phyloP scores from a whole-genome alignment of 2,113 vertebrate genomes.

The Phrynosoma platyrhinos region DNA sequence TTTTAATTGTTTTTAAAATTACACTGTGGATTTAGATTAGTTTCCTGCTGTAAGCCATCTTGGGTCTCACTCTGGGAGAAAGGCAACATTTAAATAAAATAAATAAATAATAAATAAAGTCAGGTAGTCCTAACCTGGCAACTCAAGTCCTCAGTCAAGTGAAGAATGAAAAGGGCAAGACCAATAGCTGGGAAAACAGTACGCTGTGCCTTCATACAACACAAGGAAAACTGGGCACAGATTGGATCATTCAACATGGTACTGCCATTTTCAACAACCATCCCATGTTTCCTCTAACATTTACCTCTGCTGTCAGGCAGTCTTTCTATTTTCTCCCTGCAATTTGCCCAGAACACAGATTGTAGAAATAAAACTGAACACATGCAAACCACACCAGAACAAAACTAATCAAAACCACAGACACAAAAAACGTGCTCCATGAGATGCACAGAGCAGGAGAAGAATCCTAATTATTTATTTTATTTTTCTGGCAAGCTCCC shows the following conservation, averaged over 20 bases:
- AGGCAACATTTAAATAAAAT: no score
- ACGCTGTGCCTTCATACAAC: neutral
- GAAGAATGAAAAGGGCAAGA: neutral
- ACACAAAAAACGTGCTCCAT: conserved; percentile 23
- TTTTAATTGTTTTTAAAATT: no score
- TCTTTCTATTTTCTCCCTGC: neutral
- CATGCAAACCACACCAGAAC: conserved; percentile 47
- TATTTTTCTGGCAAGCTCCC: conserved; percentile 55
- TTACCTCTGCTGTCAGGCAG: neutral
- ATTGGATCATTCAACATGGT: neutral
- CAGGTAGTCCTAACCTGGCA: no score
- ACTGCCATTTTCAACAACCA: no score
- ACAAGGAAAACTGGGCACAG: neutral
- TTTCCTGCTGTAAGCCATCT: no score
- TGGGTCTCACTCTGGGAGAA: no score
- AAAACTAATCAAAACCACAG: conserved; percentile 46
- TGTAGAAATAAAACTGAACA: conserved; percentile 38
- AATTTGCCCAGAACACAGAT: neutral
- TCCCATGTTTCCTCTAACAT: neutral
- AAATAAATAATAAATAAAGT: no score
- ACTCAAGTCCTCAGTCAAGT: neutral
- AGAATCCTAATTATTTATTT: conserved; percentile 51
- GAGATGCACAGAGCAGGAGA: conserved; percentile 35
- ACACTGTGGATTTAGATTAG: no score
- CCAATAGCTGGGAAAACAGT: neutral